These are phyloP conservation scores for Germaria angustata DNA, from an alignment of 2,888 invertebrate genomes.

Conservation along the genomic window DNA sequence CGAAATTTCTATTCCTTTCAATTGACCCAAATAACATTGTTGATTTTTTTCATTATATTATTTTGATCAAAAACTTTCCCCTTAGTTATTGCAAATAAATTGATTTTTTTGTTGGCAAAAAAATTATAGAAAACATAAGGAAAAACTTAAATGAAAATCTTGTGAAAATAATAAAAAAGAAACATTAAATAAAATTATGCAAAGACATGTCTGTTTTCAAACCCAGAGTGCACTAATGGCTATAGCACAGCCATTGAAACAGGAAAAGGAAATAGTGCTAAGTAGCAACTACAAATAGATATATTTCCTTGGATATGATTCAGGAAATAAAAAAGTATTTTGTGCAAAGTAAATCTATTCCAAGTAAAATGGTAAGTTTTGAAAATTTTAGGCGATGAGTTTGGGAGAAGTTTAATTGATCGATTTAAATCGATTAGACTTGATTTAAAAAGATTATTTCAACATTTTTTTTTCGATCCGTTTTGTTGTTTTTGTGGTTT, in stretches of 20 bases:
- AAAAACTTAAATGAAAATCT: not conserved
- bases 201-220: constrained; percentile 51
- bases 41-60: not conserved
- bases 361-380: no score
- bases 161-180: not conserved
- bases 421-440: no score
- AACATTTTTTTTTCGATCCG: no score
- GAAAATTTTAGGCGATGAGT: no score
- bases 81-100: constrained; percentile 21
- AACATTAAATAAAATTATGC: constrained; percentile 48
- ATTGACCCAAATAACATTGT: constrained; percentile 31
- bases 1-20: constrained; percentile 5
- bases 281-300: constrained; percentile 9
- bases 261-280: constrained; percentile 61
- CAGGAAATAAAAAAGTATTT: not conserved
- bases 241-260: constrained; percentile 8
- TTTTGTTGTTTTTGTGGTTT: no score
- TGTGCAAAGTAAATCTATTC: no score
- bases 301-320: not conserved
- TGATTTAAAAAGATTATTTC: no score
- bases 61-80: not conserved
- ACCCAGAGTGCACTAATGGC: constrained; percentile 22
- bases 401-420: no score
- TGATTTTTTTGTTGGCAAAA: constrained; percentile 3
- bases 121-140: not conserved